Percentiles rank a stretch among this genome's conserved stretches.
phyloP scores from a whole-genome alignment of 2,888 invertebrate genomes.

The Metalampra italica region DNA sequence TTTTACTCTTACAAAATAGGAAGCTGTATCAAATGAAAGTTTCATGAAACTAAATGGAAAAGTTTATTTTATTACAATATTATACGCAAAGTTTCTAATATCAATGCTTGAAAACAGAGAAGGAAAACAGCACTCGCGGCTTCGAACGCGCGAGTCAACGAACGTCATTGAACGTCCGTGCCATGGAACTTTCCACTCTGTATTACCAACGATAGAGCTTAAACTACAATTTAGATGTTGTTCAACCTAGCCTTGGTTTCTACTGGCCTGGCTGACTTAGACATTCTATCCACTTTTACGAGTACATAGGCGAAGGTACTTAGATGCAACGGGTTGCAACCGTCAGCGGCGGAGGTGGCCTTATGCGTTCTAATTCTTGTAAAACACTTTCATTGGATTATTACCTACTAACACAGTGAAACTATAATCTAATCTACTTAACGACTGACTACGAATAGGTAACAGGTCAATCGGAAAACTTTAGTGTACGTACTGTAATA shows the following conservation, averaged over 20 bases:
- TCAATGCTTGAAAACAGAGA: slow-evolving; percentile 76
- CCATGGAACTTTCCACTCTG: slow-evolving; percentile 35
- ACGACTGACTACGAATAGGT: too few species aligned
- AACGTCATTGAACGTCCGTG: slow-evolving; percentile 67
- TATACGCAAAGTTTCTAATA: slow-evolving; percentile 65
- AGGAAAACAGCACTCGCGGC: slow-evolving; percentile 77
- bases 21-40: too few species aligned
- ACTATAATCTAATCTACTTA: not conserved
- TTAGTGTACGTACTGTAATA: too few species aligned
- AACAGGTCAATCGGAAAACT: too few species aligned
- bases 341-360: slow-evolving; percentile 32
- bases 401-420: not conserved
- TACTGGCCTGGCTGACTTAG: slow-evolving; percentile 78
- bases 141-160: slow-evolving; percentile 76
- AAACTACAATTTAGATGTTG: slow-evolving; percentile 28
- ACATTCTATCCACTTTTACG: slow-evolving; percentile 79
- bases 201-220: slow-evolving; percentile 30
- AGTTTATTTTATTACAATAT: not conserved
- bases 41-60: too few species aligned
- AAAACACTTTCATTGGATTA: slow-evolving; percentile 52
- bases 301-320: slow-evolving; percentile 72
- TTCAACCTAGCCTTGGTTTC: slow-evolving; percentile 75
- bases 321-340: slow-evolving; percentile 47
- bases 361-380: slow-evolving; percentile 54
- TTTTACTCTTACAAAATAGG: not conserved